Base-by-base conservation (phyloP, 2,797 vertebrate genomes). In the Telmatherina bonti region DNA sequence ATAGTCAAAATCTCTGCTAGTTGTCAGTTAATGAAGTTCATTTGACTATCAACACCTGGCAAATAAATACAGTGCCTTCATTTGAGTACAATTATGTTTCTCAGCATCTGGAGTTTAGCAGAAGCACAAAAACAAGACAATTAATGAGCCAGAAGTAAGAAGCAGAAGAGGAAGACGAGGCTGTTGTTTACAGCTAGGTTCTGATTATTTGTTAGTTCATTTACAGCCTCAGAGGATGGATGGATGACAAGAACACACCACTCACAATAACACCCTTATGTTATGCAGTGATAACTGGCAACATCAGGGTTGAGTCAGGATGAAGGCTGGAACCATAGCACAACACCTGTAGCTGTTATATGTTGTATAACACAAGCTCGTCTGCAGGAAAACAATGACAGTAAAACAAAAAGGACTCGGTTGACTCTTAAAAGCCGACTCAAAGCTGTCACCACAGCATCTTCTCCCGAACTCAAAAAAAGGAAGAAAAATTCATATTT, bases 191-290 rank as follows among this genome's bases (percentile, higher is more conserved):
- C 54, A 77, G 78, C 78, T 67, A 79, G 33, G 43, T 67, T 72
- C 72, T 59, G 68, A 70, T 67, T 64, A 73, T 55, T 56, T 59
- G 60, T 76, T 41, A 27, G 73, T 64, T 83, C 53, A 70, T 64
- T 77, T 82, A 86, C 83, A 78, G 62, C 78, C 76, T 65, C 79
- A 74, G 79, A 80, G 69, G 81, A 78, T 68, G 81, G 70, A 85
- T 67, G 70, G 78, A 74, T 77, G 67, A 85, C 82, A 84, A 82
- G 82, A 81, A 62, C 12, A 65, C 70, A 77, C 71, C 59, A 59
- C 67, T 70, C 71, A 70, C 11, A 60, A 75, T 53, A 76, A 72
- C 71, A 67, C 75, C 75, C 83, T 77, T 79, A 52, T 51, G 59
- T 72, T 81, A 54, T 1, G 52, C 18, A 24, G 51, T 24, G 68